A percentile compares a stretch with the other conserved stretches of the same genome.
phyloP scores from a whole-genome alignment of 1,140 invertebrate species.

The Philopotamus ludificatus region DNA sequence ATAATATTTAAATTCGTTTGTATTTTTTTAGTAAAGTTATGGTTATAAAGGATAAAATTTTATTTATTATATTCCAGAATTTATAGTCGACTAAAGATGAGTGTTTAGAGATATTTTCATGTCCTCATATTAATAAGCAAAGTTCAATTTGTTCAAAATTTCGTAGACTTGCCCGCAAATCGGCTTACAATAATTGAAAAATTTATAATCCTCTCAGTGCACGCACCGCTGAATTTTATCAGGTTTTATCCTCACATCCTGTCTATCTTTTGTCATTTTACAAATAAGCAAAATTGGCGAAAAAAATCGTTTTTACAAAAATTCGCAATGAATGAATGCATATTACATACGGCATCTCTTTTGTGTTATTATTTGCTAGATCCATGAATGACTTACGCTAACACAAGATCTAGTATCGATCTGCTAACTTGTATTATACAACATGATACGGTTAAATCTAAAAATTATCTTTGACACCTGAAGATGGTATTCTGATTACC shows the following conservation, averaged over 20 bases:
- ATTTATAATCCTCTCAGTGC: conserved; percentile 15
- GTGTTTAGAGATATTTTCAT: too few species aligned
- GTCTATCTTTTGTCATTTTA: background rate
- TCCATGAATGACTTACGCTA: background rate
- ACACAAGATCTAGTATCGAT: too few species aligned
- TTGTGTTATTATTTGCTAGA: background rate
- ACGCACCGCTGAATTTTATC: conserved; percentile 17
- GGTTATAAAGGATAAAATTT: too few species aligned
- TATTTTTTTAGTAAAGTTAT: too few species aligned
- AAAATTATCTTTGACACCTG: conserved; percentile 22
- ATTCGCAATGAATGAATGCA: background rate
- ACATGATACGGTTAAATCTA: conserved; percentile 13
- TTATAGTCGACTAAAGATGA: too few species aligned
- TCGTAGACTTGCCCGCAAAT: conserved; percentile 2
- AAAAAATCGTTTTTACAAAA: background rate
- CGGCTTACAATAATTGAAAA: conserved; percentile 29
- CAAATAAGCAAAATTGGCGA: too few species aligned
- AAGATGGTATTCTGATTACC: conserved; percentile 25
- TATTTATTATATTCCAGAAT: too few species aligned
- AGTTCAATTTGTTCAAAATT: too few species aligned
- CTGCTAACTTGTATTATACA: too few species aligned
- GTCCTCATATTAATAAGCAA: too few species aligned
- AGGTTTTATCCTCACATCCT: conserved; percentile 11
- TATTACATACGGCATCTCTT: background rate
- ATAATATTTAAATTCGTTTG: too few species aligned